Evolutionary conservation across 2,888 invertebrate genomes (phyloP), one percentile per base, ranked within the genome.

Genomic region (Drosophila eohydei): DNA sequence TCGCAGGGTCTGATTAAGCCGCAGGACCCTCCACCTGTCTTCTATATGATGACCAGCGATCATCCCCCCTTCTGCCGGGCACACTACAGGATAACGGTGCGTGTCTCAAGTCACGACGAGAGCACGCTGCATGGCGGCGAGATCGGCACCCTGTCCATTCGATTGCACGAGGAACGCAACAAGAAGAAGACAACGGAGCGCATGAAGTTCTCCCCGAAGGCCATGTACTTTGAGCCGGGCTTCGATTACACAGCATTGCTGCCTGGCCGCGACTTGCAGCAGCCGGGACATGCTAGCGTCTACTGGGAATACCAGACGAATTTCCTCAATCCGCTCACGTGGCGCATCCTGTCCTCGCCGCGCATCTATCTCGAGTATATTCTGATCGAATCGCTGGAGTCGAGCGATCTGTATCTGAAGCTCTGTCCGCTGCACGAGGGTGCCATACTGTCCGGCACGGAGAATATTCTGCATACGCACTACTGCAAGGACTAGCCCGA

Each of bases 281-380:
- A 95, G 36, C 94, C 96, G 3, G 94, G 95, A 66, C 94, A 95
- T 1, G 95, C 95, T 0, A 94, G 96, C 75, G 94, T 97, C 2
- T 95, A 95, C 83, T 97, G 97, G 97, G 95, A 95, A 83, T 97
- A 96, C 84, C 95, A 95, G 83, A 95, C 96, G 4, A 96, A 95
- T 73, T 92, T 96, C 28, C 94, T 97, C 81, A 97, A 97, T 92
- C 96, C 97, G 0, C 94, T 97, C 75, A 97, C 97, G 0, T 97
- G 97, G 97, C 94, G 97, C 65, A 92, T 97, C 41, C 92, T 97
- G 9, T 94, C 95, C 63, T 95, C 95, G 6, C 96, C 97, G 0
- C 95, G 95, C 74, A 95, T 97, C 61, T 96, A 95, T 90, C 93
- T 97, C 54, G 95, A 96, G 65, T 95, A 95, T 72, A 93, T 97